Conservation (phyloP, 2,113 vertebrate genomes). For the Oceanites oceanicus region DNA sequence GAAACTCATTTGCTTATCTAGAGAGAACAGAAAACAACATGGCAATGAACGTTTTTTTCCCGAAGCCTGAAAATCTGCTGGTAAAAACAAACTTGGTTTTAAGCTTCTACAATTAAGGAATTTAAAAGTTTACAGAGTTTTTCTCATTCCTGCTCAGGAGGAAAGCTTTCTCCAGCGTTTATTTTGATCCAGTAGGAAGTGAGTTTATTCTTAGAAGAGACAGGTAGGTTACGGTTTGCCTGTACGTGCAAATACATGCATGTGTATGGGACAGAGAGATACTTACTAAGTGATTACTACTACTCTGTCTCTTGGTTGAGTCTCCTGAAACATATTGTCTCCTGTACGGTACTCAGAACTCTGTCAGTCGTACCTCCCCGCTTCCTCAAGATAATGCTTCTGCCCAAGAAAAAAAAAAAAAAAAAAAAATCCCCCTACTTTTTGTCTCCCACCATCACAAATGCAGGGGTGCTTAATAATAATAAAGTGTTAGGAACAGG, state of each 20-base stretch:
- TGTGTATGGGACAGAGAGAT: background rate
- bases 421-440: background rate
- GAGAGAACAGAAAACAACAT: background rate
- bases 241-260: background rate
- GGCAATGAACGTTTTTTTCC: background rate
- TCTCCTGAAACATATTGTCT: background rate
- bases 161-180: background rate
- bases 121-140: background rate
- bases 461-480: background rate
- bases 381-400: background rate
- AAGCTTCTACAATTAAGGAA: background rate
- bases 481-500: background rate
- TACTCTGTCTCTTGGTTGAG: background rate
- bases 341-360: background rate
- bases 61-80: background rate
- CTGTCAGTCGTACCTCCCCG: background rate
- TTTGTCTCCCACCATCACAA: background rate
- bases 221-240: background rate
- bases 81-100: background rate
- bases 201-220: background rate
- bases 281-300: background rate
- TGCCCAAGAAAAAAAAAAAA: background rate
- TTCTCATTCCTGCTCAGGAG: background rate
- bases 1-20: background rate
- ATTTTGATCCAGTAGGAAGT: background rate